Base-by-base conservation (phyloP, 2,797 vertebrate genomes). In the Lindbergichthys nudifrons region DNA sequence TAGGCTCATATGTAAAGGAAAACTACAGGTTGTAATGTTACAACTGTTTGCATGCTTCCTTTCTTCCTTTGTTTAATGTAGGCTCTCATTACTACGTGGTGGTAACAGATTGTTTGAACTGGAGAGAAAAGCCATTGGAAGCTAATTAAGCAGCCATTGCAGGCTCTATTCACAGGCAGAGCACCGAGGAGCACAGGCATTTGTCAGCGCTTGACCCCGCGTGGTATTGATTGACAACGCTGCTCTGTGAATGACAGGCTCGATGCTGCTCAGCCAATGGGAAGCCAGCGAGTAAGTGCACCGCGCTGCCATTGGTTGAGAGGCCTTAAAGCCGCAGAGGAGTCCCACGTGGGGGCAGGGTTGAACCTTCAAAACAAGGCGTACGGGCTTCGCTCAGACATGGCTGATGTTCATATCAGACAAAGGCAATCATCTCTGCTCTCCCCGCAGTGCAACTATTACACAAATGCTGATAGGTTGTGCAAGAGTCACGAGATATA, bases 21-120 rank as follows among this genome's bases (percentile, higher is more conserved):
- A 91, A 93, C 87, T 92, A 88, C 92, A 92, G 93, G 90, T 92
- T 92, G 91, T 87, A 89, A 88, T 83, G 91, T 85, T 91, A 89
- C 89, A 92, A 92, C 91, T 89, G 90, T 92, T 92, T 90, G 87
- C 89, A 88, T 91, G 91, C 87, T 93, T 93, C 90, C 85, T 82
- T 86, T 92, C 86, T 91, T 87, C 89, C 89, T 94, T 95, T 94
- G 94, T 96, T 96, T 95, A 95, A 95, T 93, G 95, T 95, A 89
- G 94, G 95, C 95, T 96, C 95, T 96, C 95, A 94, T 96, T 96
- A 96, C 96, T 96, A 97, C 96, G 96, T 96, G 96, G 95, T 96
- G 95, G 94, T 97, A 96, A 96, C 97, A 97, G 96, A 97, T 96
- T 97, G 96, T 96, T 96, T 96, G 96, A 96, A 96, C 96, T 96